These are phyloP conservation scores for Papilio protenor DNA, from an alignment of 2,888 invertebrate genomes.

Conservation along the genomic window DNA sequence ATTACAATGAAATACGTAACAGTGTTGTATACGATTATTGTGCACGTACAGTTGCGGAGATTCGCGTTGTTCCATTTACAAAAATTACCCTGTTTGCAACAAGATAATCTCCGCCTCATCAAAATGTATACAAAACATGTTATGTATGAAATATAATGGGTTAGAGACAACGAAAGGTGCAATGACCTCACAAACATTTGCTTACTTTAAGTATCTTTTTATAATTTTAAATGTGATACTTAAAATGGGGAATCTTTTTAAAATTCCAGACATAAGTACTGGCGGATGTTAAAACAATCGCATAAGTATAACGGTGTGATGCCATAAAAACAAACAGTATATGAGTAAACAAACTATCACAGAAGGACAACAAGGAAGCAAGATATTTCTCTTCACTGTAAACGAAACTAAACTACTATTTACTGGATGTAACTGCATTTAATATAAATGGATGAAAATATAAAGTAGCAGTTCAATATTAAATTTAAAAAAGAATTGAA, in stretches of 20 bases:
- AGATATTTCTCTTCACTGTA: not conserved
- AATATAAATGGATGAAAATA: not conserved
- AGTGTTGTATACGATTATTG: not conserved
- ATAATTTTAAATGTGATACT: too few relatives aligned
- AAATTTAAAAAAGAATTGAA: not conserved
- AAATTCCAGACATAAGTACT: not conserved
- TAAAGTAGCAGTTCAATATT: not conserved
- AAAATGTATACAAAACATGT: too few relatives aligned
- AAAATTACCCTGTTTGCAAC: too few relatives aligned
- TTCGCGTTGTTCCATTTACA: too few relatives aligned
- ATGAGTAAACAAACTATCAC: not conserved
- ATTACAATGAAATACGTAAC: slow-evolving; percentile 23
- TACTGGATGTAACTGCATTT: not conserved
- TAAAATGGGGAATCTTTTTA: not conserved
- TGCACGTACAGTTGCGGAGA: too few relatives aligned
- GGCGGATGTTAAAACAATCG: not conserved
- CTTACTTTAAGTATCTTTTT: too few relatives aligned
- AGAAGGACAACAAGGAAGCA: not conserved
- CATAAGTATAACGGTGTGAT: slow-evolving; percentile 4
- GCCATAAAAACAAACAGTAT: not conserved
- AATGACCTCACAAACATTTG: too few relatives aligned
- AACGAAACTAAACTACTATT: not conserved
- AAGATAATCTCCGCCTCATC: too few relatives aligned
- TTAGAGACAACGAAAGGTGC: too few relatives aligned
- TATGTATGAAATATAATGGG: too few relatives aligned